These are phyloP conservation scores for Aramus guarauna DNA, from an alignment of 2,113 vertebrate genomes.

Conservation along the genomic window DNA sequence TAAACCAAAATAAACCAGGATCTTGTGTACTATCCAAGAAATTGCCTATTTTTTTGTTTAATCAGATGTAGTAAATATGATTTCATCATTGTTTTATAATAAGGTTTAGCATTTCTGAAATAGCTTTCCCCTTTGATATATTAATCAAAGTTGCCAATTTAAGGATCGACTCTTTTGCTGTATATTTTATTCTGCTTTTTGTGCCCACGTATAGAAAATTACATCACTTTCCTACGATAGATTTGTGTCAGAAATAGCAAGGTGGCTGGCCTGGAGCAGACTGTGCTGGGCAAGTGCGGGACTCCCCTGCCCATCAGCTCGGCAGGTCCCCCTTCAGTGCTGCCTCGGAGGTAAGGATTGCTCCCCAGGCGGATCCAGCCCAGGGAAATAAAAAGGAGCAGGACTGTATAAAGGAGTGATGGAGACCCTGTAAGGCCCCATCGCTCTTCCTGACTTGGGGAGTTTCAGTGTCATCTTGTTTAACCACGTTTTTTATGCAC, in stretches of 20 bases:
- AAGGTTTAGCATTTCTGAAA: conserved; percentile 38
- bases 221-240: neutral
- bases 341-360: neutral
- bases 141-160: neutral
- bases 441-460: neutral
- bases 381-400: neutral
- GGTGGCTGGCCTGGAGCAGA: neutral
- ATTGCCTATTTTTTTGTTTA: conserved; percentile 9
- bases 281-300: neutral
- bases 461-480: neutral
- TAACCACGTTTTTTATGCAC: fast-evolving
- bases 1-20: conserved; percentile 4
- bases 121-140: neutral
- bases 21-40: neutral
- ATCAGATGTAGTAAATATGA: neutral
- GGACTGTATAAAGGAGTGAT: neutral
- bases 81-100: conserved; percentile 23
- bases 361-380: neutral
- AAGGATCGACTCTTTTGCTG: neutral
- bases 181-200: neutral
- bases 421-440: neutral
- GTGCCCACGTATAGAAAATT: neutral
- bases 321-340: neutral
- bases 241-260: neutral
- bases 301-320: neutral